Evolutionary conservation across 2,113 vertebrate genomes (phyloP), one percentile per base, ranked within the genome.

Genomic region (Philantomba maxwellii): DNA sequence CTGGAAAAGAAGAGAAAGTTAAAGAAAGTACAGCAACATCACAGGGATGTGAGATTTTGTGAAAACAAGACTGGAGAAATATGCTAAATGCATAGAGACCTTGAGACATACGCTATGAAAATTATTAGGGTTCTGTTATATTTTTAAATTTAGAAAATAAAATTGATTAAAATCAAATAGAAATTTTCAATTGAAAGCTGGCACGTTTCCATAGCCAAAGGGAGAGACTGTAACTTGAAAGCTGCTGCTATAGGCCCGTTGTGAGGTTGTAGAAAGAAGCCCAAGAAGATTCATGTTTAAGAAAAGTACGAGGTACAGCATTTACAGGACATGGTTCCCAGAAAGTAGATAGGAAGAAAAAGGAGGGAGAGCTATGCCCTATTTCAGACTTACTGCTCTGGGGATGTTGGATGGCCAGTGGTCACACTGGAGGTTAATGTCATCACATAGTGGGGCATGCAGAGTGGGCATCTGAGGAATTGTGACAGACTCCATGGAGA

Each of bases 241-340:
- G 7, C 33, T 33, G 1, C 17, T 30, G 12, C 3, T 23, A 19
- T 21, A 39, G 19, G 5, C 5, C 2, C 7, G 1, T 11, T 21
- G 43, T 14, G 57, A 70, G 26, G 4, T 3, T 8, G 25, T 25
- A 17, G 6, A n/a, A 55, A 30, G 8, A 21, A 33, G 3, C 25
- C 5, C 17, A 3, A 10, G 5, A 17, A 43, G 4, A 9, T 3
- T 75, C 11, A 1, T 21, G 1, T 1, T 28, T 12, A 19, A 7
- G 16, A 86, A 6, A 58, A 53, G 4, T 5, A 2, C 0, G 0
- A 57, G 8, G 0, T 7, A 16, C 2, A 3, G 25, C 7, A 12
- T 10, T 25, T 11, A 19, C 1, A 33, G 5, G 25, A 19, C 2
- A 2, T 5, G 23, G 30, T 19, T 4, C 1, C 23, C 11, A 3